Conservation (phyloP, 1,140 invertebrate genomes). For the Platyura marginata region DNA sequence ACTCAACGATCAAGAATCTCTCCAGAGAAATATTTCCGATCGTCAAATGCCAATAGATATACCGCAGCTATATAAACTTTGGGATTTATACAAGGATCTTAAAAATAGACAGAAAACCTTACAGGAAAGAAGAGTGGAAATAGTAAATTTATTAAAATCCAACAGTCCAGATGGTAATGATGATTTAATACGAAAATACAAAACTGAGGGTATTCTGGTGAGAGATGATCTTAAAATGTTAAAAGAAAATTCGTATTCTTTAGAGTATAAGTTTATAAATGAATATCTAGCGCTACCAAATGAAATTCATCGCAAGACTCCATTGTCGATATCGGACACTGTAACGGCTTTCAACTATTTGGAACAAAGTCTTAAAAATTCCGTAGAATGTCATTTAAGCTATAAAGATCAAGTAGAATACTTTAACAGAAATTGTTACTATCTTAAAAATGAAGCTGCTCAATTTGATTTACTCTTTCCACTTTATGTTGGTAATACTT, state of each 20-base stretch:
- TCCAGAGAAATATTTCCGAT: conserved; percentile 27
- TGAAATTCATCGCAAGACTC: conserved; percentile 34
- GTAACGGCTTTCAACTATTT: no score
- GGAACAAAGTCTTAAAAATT: no score
- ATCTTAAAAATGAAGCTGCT: conserved; percentile 34
- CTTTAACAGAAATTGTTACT: conserved; percentile 27
- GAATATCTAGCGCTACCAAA: conserved; percentile 39
- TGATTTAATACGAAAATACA: conserved; percentile 12
- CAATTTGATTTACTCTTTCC: conserved; percentile 33
- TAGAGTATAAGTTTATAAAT: conserved; percentile 35
- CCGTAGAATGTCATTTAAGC: conserved; percentile 10
- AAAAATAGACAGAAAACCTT: conserved; percentile 21
- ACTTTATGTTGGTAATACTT: conserved; percentile 24
- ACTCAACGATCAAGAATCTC: conserved; percentile 25
- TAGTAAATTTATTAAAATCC: conserved; percentile 10
- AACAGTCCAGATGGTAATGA: conserved; percentile 16
- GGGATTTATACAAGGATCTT: conserved; percentile 29
- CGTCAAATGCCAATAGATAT: conserved; percentile 28
- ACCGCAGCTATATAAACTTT: conserved; percentile 26
- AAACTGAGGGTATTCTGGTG: conserved; percentile 26
- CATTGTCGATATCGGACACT: conserved; percentile 8
- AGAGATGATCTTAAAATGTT: conserved; percentile 32
- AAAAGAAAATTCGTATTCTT: conserved; percentile 27
- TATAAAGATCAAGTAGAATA: conserved; percentile 30
- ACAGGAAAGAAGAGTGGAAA: conserved; percentile 16